phyloP scores from a whole-genome alignment of 2,113 vertebrate genomes.

The Otolemur garnettii region DNA sequence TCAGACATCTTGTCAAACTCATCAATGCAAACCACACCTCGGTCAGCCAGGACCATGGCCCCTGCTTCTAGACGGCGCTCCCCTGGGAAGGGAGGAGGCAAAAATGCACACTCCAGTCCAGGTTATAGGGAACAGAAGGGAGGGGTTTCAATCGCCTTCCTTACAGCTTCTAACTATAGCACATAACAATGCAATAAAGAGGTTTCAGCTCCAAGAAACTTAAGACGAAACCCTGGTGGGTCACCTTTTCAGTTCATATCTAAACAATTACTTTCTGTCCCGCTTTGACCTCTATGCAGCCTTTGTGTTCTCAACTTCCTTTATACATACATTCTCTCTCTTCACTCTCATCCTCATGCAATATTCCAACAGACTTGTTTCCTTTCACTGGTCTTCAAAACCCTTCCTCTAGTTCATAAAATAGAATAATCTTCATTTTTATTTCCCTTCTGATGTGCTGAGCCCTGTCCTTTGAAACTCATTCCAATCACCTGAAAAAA shows the following conservation, averaged over 20 bases:
- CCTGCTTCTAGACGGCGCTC: slow-evolving; percentile 96
- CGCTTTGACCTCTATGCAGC: neutral
- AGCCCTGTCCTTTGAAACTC: neutral
- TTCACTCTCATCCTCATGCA: neutral
- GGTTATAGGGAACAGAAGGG: accelerated
- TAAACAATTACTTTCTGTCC: neutral
- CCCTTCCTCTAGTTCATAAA: neutral
- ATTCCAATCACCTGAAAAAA: neutral
- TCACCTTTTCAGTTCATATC: neutral
- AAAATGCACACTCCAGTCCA: neutral
- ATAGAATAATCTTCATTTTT: neutral
- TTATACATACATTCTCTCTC: neutral
- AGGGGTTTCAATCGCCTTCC: neutral
- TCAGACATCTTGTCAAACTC: slow-evolving; percentile 99
- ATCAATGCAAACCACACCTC: slow-evolving; percentile 98
- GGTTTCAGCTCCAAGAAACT: neutral
- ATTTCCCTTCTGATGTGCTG: neutral
- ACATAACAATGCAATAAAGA: neutral
- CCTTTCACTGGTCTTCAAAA: slow-evolving; percentile 6
- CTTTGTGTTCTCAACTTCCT: neutral
- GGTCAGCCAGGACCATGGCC: slow-evolving; percentile 97
- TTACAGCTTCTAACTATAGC: neutral
- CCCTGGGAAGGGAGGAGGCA: slow-evolving; percentile 82
- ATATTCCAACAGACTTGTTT: neutral
- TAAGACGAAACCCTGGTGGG: neutral